These are phyloP conservation scores for Lysiphlebus fabarum DNA, from an alignment of 1,140 invertebrate genomes.

Conservation along the genomic window DNA sequence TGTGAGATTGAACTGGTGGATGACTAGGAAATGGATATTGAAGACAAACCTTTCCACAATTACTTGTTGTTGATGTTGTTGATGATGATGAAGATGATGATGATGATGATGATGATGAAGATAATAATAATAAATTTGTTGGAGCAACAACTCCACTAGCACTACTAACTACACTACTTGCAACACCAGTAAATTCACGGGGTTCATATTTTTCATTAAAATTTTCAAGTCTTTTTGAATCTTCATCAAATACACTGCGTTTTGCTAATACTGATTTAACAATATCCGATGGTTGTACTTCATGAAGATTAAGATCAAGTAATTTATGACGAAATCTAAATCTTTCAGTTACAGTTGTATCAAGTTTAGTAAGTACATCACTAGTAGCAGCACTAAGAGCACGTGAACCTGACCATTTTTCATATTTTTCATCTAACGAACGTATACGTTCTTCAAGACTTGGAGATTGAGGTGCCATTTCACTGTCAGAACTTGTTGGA, in stretches of 20 bases:
- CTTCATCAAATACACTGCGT: conserved; percentile 92
- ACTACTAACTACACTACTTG: conserved; percentile 14
- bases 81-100: conserved; percentile 24
- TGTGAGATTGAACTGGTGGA: conserved; percentile 56
- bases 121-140: conserved; percentile 26
- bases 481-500: conserved; percentile 60
- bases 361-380: conserved; percentile 60
- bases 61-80: conserved; percentile 23
- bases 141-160: neutral
- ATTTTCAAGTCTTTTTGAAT: conserved; percentile 88
- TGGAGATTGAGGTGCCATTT: conserved; percentile 59
- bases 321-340: conserved; percentile 65
- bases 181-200: conserved; percentile 58
- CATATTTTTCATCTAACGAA: conserved; percentile 87
- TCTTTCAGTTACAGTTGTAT: conserved; percentile 54
- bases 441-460: conserved; percentile 85
- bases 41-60: conserved; percentile 60
- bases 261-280: conserved; percentile 88
- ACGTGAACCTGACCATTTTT: conserved; percentile 78
- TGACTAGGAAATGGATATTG: conserved; percentile 81
- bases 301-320: conserved; percentile 70
- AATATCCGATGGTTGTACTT: conserved; percentile 88
- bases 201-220: conserved; percentile 83
- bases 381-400: conserved; percentile 59
- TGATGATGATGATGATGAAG: conserved; percentile 23